Base-by-base conservation (phyloP, 2,113 vertebrate species). In the Takifugu bimaculatus region DNA sequence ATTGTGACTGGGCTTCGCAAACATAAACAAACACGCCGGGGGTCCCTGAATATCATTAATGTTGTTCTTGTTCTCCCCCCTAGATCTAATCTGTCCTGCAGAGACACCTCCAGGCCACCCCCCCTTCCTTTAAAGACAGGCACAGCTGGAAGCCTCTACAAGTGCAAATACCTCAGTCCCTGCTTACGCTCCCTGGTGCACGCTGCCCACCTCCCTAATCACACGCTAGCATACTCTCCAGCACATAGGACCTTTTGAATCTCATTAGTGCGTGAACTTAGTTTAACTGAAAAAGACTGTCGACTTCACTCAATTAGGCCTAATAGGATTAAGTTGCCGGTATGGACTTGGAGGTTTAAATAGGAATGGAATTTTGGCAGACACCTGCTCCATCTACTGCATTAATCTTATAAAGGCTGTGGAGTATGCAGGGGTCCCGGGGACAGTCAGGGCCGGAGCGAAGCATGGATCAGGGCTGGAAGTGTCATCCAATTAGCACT, bases 271-370 rank as follows among this genome's bases (percentile, higher is more conserved):
- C 83, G 85, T 92, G 88, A 94, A 93, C 91, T 94, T 93, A 90
- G 90, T 92, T 92, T 93, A 92, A 93, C 91, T 92, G 90, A 92
- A 92, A 93, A 94, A 93, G 91, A 91, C 90, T 92, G 85, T 86
- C 90, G 83, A 92, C 89, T 92, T 92, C 90, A 92, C 91, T 95
- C 93, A 93, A 94, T 96, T 96, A 93, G 86, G 79, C 86, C 87
- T 95, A 95, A 97, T 91, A 94, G 94, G 94, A 98, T 96, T 96
- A 96, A 72, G 89, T 86, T 77, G 90, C 88, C 91, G 89, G 91
- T 91, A 93, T 92, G 91, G 86, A 91, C 91, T 55, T 88, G 84
- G 86, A 92, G 87, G 88, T 92, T 95, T 93, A 93, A 94, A 93
- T 81, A 88, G 87, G 77, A 65, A 86, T 90, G 91, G 89, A 90